These are phyloP conservation scores for Apis cerana DNA, from an alignment of 1,140 invertebrate genomes.

Conservation along the genomic window DNA sequence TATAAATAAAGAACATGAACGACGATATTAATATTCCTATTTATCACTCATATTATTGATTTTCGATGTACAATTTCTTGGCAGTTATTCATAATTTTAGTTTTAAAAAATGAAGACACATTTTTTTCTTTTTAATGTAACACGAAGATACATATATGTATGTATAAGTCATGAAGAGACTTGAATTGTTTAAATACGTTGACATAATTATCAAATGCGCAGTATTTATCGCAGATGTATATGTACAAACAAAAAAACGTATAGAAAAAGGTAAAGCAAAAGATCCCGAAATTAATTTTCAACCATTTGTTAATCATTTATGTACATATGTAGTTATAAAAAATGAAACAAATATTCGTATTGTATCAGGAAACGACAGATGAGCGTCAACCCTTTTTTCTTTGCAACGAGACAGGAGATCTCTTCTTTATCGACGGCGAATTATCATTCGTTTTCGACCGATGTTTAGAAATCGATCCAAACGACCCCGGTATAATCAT, in stretches of 20 bases:
- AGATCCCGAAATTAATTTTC: neutral
- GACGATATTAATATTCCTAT: conserved; percentile 35
- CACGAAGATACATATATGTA: neutral
- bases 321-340: conserved; percentile 4
- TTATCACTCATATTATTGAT: conserved; percentile 16
- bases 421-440: conserved; percentile 29
- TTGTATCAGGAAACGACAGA: neutral
- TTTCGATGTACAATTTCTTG: neutral
- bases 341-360: neutral
- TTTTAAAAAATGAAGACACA: neutral
- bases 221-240: conserved; percentile 9
- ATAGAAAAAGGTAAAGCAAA: neutral
- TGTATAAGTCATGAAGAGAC: neutral
- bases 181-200: neutral
- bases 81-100: conserved; percentile 1
- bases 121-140: too few species aligned
- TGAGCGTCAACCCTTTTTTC: conserved; percentile 25
- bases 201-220: neutral
- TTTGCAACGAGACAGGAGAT: conserved; percentile 9
- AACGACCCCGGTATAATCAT: conserved; percentile 32
- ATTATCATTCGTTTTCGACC: conserved; percentile 9
- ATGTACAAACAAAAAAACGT: neutral
- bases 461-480: conserved; percentile 4
- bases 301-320: conserved; percentile 3
- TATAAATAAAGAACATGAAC: conserved; percentile 76